Evolutionary conservation across 2,888 invertebrate genomes (phyloP), one percentile per base, ranked within the genome.

Genomic region (Lasioglossum lativentre): DNA sequence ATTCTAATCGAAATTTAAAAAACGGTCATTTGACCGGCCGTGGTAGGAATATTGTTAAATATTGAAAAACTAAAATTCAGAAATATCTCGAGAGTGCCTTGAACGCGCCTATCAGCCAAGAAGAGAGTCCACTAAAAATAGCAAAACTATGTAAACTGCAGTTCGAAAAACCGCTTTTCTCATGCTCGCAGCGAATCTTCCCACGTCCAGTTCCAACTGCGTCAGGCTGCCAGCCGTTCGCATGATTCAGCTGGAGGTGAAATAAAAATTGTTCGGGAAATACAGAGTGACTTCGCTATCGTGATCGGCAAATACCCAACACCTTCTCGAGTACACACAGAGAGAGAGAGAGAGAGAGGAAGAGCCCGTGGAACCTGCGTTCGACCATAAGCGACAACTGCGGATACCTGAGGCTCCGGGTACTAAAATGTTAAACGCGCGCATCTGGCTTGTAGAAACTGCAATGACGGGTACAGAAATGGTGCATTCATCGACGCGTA

Each of bases 401-500:
- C 19, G 68, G 56, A 71, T 2, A 42, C 42, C 38, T 1, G 23
- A 40, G 40, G 70, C 52, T 16, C 66, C 66, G 45, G 27, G 66
- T 40, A 23, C 47, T 72, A 59, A 78, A 80, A 78, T 68, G 42
- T 16, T 38, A 34, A 45, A 27, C 73, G 75, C 73, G 34, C 78
- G 82, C 71, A 82, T 73, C 74, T 78, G 82, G 70, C 79, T n/a
- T 42, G 40, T 71, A 68, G 38, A 72, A 78, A 78, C 75, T 56
- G 66, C 78, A 86, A 83, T 77, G 81, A 81, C 81, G 56, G 34
- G 79, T 40, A 23, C 59, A 83, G 75, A 76, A 86, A 82, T 76
- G 78, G 59, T 52, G 42, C 75, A 23, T 52, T 42, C 45, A 70
- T 12, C 71, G 75, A 40, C 73, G 45, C 73, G 47, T 45, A 47